Percentiles rank a stretch among this genome's conserved stretches.
Evolutionary conservation across 2,113 vertebrate genomes (phyloP).

Genomic region (Lycaon pictus): DNA sequence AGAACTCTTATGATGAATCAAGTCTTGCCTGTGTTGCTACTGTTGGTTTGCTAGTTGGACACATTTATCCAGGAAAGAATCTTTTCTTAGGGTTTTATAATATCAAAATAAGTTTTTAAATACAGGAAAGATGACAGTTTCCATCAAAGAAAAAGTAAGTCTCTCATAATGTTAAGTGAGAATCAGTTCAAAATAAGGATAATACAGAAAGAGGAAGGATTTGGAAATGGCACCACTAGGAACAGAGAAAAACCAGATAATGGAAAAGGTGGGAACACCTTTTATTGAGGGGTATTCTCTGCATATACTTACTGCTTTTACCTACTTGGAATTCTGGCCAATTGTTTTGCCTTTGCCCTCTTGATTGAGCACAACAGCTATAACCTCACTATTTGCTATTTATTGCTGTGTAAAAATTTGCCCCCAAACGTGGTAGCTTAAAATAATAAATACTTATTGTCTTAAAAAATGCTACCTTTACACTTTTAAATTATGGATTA

Average conservation of each 20-base stretch:
- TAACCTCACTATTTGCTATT: neutral
- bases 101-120: constrained; percentile 22
- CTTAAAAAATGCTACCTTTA: neutral
- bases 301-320: neutral
- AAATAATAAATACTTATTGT: neutral
- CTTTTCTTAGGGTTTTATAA: neutral
- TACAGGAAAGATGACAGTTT: neutral
- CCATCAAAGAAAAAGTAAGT: neutral
- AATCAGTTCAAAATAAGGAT: constrained; percentile 25
- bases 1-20: neutral
- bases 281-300: neutral
- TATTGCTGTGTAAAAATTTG: neutral
- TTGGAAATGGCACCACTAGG: neutral
- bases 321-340: neutral
- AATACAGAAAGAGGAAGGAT: neutral
- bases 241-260: neutral
- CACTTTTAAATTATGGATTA: neutral
- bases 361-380: neutral
- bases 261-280: neutral
- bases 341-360: neutral
- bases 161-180: neutral
- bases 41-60: neutral
- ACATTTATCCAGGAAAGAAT: neutral
- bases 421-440: neutral
- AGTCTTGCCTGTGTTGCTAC: neutral